Evolutionary conservation across 2,113 vertebrate genomes (phyloP).

Genomic region (Coptodon bakossiorum): DNA sequence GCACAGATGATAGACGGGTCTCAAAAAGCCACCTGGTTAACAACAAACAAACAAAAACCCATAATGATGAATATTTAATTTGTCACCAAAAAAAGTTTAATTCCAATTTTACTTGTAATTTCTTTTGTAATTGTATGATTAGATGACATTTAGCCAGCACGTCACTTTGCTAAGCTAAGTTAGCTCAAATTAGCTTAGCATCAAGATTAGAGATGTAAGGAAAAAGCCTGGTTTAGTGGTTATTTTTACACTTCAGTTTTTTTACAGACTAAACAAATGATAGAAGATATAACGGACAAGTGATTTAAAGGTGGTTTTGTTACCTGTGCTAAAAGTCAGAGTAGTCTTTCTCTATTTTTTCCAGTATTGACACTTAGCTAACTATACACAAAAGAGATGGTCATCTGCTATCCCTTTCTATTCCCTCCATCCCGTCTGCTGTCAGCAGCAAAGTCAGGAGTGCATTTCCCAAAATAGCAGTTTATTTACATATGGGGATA

Average conservation of each 20-base stretch:
- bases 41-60: neutral
- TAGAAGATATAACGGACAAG: neutral
- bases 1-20: constrained; percentile 80
- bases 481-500: neutral
- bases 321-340: neutral
- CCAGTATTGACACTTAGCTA: neutral
- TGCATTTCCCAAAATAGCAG: neutral
- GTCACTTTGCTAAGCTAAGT: neutral
- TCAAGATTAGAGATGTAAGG: neutral
- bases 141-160: neutral
- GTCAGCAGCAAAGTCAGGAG: neutral
- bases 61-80: neutral
- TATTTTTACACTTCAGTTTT: neutral
- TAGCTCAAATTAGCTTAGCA: neutral
- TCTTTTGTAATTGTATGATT: neutral
- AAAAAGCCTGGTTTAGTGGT: neutral
- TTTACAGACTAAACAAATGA: neutral
- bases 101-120: neutral
- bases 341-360: neutral
- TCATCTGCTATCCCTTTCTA: neutral
- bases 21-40: constrained; percentile 83
- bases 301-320: neutral
- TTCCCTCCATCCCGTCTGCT: neutral
- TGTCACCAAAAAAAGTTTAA: neutral
- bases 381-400: neutral